phyloP scores from a whole-genome alignment of 2,797 vertebrate genomes.

The Cetoscarus ocellatus region DNA sequence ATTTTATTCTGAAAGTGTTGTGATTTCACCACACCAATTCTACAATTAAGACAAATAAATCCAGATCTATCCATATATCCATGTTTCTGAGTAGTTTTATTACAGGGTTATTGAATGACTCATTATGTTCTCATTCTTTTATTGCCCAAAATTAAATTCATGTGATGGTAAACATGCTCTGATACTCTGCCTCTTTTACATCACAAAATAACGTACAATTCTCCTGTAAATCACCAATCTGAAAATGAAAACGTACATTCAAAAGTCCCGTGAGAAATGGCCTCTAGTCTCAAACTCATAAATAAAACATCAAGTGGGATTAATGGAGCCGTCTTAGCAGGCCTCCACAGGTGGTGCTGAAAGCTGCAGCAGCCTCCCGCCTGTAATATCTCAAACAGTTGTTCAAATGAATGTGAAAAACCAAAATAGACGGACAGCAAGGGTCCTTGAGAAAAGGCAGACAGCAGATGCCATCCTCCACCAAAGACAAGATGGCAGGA shows the following conservation, averaged over 20 bases:
- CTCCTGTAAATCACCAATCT: background rate
- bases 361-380: constrained; percentile 11
- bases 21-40: no score
- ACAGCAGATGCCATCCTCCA: background rate
- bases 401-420: constrained; percentile 15
- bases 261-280: background rate
- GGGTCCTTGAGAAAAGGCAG: constrained; percentile 12
- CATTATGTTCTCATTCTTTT: no score
- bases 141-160: no score
- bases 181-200: background rate
- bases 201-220: background rate
- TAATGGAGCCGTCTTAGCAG: constrained; percentile 2
- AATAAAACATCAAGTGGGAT: constrained; percentile 18
- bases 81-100: no score
- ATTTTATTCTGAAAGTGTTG: no score
- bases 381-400: constrained; percentile 24
- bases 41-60: no score
- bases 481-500: background rate
- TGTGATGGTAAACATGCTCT: no score
- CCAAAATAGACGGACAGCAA: constrained; percentile 22
- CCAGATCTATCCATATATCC: no score
- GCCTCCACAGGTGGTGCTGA: constrained; percentile 41
- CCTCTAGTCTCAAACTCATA: background rate
- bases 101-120: no score
- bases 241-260: background rate